These are phyloP conservation scores for Bimastos eiseni DNA, from an alignment of 2,888 invertebrate genomes.

Conservation along the genomic window DNA sequence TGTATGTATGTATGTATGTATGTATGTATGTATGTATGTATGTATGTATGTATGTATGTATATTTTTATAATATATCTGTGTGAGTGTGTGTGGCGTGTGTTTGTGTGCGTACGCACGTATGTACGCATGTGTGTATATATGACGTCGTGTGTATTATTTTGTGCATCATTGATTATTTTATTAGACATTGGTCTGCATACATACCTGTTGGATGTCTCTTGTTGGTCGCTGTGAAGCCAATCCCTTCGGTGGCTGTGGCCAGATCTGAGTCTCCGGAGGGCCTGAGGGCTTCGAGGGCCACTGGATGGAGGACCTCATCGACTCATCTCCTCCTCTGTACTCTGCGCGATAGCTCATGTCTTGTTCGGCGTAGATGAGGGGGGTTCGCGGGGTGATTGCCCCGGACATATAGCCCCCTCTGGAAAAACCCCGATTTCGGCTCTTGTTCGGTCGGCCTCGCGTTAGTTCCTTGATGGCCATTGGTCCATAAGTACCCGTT, in stretches of 20 bases:
- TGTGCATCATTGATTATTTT: too few relatives aligned
- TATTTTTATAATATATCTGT: too few relatives aligned
- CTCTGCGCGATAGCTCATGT: not conserved
- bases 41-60: not conserved
- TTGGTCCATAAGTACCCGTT: conserved; percentile 42
- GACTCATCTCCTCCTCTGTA: not conserved
- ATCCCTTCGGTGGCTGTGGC: not conserved
- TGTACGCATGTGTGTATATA: not conserved
- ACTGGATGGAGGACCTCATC: conserved; percentile 14
- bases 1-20: too few relatives aligned
- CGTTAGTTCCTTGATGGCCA: conserved; percentile 42
- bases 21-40: too few relatives aligned
- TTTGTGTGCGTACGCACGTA: not conserved
- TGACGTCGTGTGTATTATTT: not conserved
- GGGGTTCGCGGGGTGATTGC: conserved; percentile 18
- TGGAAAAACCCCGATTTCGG: conserved; percentile 21
- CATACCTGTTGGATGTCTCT: not conserved
- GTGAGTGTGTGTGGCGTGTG: not conserved
- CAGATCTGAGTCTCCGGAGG: not conserved
- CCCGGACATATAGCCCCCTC: not conserved
- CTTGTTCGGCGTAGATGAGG: conserved; percentile 7
- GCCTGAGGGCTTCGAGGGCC: conserved; percentile 16
- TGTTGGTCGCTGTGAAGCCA: not conserved
- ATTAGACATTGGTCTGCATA: too few relatives aligned
- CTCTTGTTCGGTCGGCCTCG: conserved; percentile 26